Conservation (phyloP, 2,888 invertebrate species). For the Meta bourneti region DNA sequence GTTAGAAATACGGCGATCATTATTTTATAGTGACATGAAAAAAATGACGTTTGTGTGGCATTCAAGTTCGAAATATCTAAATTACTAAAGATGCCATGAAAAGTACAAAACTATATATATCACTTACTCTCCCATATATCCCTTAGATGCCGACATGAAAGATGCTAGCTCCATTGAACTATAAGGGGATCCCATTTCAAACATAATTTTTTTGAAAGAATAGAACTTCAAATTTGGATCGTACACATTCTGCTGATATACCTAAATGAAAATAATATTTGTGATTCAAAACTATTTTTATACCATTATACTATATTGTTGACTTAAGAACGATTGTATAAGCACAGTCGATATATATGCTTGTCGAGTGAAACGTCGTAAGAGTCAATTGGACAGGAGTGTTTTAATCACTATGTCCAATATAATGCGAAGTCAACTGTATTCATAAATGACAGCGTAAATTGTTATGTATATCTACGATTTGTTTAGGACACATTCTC, state of each 20-base stretch:
- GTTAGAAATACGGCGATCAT: no score
- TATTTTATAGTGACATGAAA: no score
- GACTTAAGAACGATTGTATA: neutral
- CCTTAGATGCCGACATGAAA: constrained; percentile 98
- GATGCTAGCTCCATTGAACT: constrained; percentile 91
- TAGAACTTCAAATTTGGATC: constrained; percentile 91
- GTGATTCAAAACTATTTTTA: neutral
- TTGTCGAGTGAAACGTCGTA: no score
- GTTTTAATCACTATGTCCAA: no score
- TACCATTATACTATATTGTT: neutral
- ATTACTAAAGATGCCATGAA: neutral
- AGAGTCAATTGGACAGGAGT: no score
- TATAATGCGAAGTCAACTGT: no score
- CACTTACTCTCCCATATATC: constrained; percentile 84
- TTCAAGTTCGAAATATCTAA: no score
- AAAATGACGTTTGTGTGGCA: no score
- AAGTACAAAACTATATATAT: constrained; percentile 27
- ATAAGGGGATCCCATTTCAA: constrained; percentile 94
- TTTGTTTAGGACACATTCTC: no score
- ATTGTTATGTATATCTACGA: no score
- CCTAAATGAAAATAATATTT: constrained; percentile 80
- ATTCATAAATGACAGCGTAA: no score
- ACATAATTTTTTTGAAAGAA: constrained; percentile 96
- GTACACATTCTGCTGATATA: constrained; percentile 98
- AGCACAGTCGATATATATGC: neutral